phyloP scores from a whole-genome alignment of 2,797 vertebrate species.

The Macrochelys suwanniensis region DNA sequence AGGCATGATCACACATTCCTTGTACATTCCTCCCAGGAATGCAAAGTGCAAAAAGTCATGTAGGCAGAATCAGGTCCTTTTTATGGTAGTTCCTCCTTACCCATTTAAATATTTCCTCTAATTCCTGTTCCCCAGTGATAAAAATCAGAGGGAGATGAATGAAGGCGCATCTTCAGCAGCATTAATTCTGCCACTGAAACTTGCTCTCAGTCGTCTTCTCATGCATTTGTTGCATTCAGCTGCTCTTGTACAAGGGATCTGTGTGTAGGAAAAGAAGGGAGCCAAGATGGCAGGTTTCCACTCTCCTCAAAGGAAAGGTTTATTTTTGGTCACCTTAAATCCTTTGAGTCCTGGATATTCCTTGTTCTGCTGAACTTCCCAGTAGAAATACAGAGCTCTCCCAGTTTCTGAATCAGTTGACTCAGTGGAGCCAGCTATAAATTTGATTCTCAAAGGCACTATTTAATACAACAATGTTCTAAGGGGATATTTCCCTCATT shows the following conservation, averaged over 20 bases:
- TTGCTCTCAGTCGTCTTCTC: background rate
- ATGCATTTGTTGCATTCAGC: background rate
- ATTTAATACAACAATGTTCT: background rate
- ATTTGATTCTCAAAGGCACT: background rate
- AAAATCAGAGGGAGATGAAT: background rate
- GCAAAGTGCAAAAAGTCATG: background rate
- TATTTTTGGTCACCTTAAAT: background rate
- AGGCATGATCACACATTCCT: background rate
- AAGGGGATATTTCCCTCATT: background rate
- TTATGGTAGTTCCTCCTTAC: fast-evolving
- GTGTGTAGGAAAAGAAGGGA: background rate
- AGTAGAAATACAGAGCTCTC: fast-evolving
- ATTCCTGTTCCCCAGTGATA: background rate
- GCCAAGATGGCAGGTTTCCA: fast-evolving
- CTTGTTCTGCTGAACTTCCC: background rate
- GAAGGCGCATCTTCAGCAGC: background rate
- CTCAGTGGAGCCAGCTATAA: background rate
- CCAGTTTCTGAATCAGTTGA: background rate
- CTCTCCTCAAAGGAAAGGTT: background rate
- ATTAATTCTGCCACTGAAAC: background rate
- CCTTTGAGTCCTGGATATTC: background rate
- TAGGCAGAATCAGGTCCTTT: background rate
- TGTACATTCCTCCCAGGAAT: background rate
- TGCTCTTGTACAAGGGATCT: background rate
- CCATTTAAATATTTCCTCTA: background rate